phyloP scores from a whole-genome alignment of 2,888 invertebrate species.

The Tribolium freemani region DNA sequence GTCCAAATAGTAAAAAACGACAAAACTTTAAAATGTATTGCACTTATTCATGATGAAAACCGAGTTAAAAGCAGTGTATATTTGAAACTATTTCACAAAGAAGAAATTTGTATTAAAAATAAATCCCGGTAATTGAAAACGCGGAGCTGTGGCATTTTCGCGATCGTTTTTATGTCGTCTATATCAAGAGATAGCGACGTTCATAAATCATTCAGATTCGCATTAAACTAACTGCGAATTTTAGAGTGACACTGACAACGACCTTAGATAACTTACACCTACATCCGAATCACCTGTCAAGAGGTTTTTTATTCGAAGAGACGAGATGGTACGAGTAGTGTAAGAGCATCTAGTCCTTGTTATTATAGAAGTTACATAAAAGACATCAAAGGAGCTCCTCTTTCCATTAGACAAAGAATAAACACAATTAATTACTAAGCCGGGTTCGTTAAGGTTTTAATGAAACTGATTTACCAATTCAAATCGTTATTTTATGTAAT shows the following conservation, averaged over 20 bases:
- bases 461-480: too few species aligned
- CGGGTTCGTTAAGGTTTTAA: too few species aligned
- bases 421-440: too few species aligned
- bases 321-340: too few species aligned
- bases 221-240: constrained; percentile 3
- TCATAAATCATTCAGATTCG: constrained; percentile 2
- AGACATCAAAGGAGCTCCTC: too few species aligned
- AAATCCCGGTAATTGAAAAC: not conserved
- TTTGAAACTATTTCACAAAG: not conserved
- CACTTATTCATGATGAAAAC: not conserved
- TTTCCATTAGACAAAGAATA: too few species aligned
- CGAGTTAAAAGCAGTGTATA: not conserved
- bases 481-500: too few species aligned
- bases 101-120: not conserved
- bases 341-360: too few species aligned
- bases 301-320: not conserved
- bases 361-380: too few species aligned
- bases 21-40: not conserved
- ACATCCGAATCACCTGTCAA: not conserved
- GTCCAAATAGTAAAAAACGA: not conserved
- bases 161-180: not conserved
- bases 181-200: not conserved
- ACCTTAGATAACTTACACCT: not conserved
- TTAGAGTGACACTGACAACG: not conserved
- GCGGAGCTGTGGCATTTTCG: not conserved